A percentile compares a stretch with the other conserved stretches of the same genome.
Conservation (phyloP, 2,113 vertebrate genomes). For the Microtus montanus region DNA sequence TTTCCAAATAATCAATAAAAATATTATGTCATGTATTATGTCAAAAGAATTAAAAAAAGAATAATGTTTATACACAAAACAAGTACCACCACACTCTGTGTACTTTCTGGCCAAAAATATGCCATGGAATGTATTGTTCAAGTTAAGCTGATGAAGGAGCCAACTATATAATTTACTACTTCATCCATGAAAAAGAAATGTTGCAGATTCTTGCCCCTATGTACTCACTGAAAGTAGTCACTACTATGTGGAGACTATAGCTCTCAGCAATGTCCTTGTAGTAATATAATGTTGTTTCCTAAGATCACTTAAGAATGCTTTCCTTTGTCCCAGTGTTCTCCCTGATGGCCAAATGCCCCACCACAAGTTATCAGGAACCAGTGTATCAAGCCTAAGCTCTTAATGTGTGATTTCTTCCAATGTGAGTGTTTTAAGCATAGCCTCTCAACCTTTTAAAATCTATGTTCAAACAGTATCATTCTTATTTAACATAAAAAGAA, state of each 20-base stretch:
- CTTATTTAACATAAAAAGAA: slow-evolving; percentile 13
- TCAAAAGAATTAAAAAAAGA: background rate
- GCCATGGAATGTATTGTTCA: background rate
- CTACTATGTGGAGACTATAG: background rate
- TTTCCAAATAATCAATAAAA: background rate
- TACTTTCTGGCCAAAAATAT: background rate
- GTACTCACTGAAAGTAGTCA: background rate
- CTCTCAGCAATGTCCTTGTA: background rate
- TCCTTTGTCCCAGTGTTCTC: background rate
- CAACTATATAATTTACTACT: background rate
- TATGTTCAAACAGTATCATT: background rate
- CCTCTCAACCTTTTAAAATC: background rate
- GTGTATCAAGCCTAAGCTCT: background rate
- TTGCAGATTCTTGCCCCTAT: background rate
- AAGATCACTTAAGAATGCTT: background rate
- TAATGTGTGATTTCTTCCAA: background rate
- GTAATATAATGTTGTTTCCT: background rate
- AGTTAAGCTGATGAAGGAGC: background rate
- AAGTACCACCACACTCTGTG: background rate
- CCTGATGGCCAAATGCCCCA: background rate
- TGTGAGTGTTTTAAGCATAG: background rate
- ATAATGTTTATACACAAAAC: background rate
- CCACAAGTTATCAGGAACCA: background rate
- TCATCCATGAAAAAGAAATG: background rate
- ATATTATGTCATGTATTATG: background rate